Evolutionary conservation across 2,797 vertebrate species (phyloP), one percentile per base, ranked within the genome.

Genomic region (Eutrigla gurnardus): DNA sequence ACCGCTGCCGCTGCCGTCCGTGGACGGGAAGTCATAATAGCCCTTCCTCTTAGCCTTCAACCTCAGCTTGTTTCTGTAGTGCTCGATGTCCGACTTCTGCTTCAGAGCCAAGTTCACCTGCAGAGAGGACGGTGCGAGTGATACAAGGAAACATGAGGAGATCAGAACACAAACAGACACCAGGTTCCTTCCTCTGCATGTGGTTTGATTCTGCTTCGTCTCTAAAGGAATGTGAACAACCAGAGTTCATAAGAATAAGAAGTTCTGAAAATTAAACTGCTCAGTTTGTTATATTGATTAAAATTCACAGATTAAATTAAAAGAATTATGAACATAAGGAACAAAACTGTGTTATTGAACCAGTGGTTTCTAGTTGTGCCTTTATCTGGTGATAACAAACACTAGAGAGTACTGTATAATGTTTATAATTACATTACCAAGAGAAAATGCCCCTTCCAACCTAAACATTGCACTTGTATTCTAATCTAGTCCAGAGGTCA

Each of bases 11-110:
- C 92, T 93, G 73, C 85, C 86, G 1, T 93, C 92, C 3, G 86
- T 69, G 0, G 95, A 94, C 0, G 97, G 96, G 84, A 99, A 97
- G 86, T 99, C 98, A 65, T 98, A 98, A 91, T 99, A 99, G 0
- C 97, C 98, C 79, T 99, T 99, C 87, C 96, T 94, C 92, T 98
- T 98, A 58, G 98, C 97, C 90, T 99, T 99, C 81, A 99, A 95
- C 61, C 98, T 95, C 77, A 99, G 94, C 86, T 99, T 99, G 93
- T 99, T 99, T 90, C 97, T 96, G 91, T 99, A 99, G 89, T 99
- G 97, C 77, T 99, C 98, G 5, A 99, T 99, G 89, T 99, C 98
- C 0, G 98, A 99, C 88, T 98, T 99, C 95, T 99, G 98, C 87
- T 99, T 99, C 86, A 99, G 93, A 70, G 97, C 97, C 92, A 99